phyloP scores from a whole-genome alignment of 2,888 invertebrate species.

The Sericinus montela region DNA sequence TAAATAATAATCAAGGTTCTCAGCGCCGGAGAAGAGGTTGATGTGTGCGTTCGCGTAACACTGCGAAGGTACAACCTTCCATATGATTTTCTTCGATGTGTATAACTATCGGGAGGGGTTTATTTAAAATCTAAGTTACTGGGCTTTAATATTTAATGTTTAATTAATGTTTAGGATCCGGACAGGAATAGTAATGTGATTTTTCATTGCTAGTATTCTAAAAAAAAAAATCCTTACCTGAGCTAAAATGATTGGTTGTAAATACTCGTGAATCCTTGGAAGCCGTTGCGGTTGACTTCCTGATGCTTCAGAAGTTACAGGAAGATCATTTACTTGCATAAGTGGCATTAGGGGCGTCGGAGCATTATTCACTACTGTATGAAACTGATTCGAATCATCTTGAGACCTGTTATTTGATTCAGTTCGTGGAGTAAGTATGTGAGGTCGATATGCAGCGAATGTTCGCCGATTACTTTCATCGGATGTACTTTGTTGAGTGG shows the following conservation, averaged over 20 bases:
- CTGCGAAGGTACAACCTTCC: no score
- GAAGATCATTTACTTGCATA: constrained; percentile 81
- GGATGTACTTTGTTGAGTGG: constrained; percentile 31
- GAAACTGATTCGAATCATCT: constrained; percentile 42
- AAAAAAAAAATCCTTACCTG: constrained; percentile 55
- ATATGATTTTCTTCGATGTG: no score
- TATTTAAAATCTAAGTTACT: no score
- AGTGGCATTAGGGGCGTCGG: constrained; percentile 79
- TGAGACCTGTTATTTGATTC: constrained; percentile 28
- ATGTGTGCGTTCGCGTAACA: no score
- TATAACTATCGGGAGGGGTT: no score
- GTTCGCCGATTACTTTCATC: constrained; percentile 37
- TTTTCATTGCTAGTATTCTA: no score
- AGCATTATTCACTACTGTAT: constrained; percentile 53
- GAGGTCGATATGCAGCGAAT: constrained; percentile 42
- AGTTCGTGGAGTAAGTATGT: constrained; percentile 40
- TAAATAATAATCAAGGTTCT: no score
- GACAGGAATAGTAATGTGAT: no score
- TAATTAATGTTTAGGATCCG: no score
- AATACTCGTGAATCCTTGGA: constrained; percentile 64
- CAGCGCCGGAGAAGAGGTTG: no score
- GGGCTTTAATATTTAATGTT: no score
- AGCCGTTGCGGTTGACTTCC: constrained; percentile 43
- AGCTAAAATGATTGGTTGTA: constrained; percentile 71
- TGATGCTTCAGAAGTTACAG: constrained; percentile 37